Evolutionary conservation across 2,888 invertebrate species (phyloP).

Genomic region (Tricholauxania praeusta): DNA sequence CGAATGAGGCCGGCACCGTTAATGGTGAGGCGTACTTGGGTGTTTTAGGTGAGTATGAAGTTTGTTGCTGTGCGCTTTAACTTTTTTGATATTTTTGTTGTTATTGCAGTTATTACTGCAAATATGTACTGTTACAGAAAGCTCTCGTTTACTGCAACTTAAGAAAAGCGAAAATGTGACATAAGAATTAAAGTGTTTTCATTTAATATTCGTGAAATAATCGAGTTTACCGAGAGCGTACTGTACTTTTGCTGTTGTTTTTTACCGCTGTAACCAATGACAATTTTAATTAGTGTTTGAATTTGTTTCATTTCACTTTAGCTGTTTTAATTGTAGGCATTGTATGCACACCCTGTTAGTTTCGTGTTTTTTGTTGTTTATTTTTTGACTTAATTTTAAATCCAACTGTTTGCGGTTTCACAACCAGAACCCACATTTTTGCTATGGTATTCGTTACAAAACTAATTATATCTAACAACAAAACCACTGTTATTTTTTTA

Average conservation of each 20-base stretch:
- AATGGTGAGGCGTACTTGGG: slow-evolving; percentile 84
- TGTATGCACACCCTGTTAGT: neutral
- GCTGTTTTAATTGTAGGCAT: slow-evolving; percentile 21
- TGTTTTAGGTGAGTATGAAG: slow-evolving; percentile 78
- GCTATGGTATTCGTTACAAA: too few relatives aligned
- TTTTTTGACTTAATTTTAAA: neutral
- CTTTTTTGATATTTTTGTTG: neutral
- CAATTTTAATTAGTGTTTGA: slow-evolving; percentile 21
- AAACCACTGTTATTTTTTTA: too few relatives aligned
- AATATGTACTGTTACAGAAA: too few relatives aligned
- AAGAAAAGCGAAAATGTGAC: too few relatives aligned
- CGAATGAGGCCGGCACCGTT: slow-evolving; percentile 90
- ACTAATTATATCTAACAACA: too few relatives aligned
- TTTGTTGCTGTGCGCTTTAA: slow-evolving; percentile 1
- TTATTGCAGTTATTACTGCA: neutral
- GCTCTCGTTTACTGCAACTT: too few relatives aligned
- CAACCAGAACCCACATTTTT: too few relatives aligned
- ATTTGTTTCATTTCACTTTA: slow-evolving; percentile 3
- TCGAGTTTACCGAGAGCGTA: neutral
- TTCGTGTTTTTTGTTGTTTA: neutral
- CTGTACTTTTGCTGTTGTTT: neutral
- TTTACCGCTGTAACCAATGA: slow-evolving; percentile 5
- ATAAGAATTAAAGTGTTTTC: too few relatives aligned
- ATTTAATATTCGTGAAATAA: too few relatives aligned
- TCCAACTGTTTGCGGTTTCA: neutral